Evolutionary conservation across 2,797 vertebrate genomes (phyloP).

Genomic region (Brachymystax lenok): DNA sequence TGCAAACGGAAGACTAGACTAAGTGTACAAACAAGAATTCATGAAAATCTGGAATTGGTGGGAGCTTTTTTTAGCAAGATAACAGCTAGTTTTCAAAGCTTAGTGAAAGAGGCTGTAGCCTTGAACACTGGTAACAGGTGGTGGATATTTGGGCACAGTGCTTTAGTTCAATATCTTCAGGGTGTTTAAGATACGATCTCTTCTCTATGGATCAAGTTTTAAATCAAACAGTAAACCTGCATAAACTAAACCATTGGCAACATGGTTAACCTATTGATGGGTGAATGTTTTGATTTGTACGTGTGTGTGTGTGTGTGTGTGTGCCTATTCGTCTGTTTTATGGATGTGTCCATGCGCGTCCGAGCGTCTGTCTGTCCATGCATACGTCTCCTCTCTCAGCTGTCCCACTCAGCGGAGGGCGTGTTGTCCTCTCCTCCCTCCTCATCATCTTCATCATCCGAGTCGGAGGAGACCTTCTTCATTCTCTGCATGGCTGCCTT

Average conservation of each 20-base stretch:
- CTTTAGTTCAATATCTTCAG: too few relatives aligned
- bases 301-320: background rate
- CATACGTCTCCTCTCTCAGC: slow-evolving; percentile 54
- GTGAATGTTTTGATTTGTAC: background rate
- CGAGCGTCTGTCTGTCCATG: too few relatives aligned
- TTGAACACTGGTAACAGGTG: background rate
- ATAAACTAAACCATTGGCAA: background rate
- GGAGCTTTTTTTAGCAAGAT: background rate
- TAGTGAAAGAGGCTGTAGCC: background rate
- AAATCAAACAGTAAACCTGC: background rate
- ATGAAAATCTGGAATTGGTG: background rate
- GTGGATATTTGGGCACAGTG: background rate
- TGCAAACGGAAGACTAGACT: background rate
- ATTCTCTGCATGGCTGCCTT: slow-evolving; percentile 92
- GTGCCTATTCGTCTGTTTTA: background rate
- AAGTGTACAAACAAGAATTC: background rate
- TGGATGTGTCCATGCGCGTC: background rate
- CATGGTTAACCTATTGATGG: background rate
- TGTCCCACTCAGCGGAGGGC: slow-evolving; percentile 84
- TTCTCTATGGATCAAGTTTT: too few relatives aligned
- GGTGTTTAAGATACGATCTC: too few relatives aligned
- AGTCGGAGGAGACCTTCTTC: slow-evolving; percentile 89
- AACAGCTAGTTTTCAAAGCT: background rate
- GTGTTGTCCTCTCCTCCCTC: slow-evolving; percentile 73
- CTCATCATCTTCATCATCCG: slow-evolving; percentile 78